Evolutionary conservation across 2,113 vertebrate genomes (phyloP), one percentile per base, ranked within the genome.

Genomic region (Sinocyclocheilus anophthalmus): DNA sequence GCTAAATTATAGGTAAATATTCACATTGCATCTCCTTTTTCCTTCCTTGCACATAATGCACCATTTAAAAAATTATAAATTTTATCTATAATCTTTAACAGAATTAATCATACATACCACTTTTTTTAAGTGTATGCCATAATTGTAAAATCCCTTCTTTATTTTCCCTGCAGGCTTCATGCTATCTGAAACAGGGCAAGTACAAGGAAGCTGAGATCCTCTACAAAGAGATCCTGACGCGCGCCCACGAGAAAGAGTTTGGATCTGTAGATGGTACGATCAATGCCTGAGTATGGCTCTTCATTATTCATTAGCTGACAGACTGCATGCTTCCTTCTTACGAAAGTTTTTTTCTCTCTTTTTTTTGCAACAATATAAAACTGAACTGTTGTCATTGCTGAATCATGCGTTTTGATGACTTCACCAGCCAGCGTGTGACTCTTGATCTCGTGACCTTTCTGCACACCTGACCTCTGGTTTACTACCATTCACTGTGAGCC

Each of bases 171-270:
- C 87, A 97, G 96, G 96, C 96, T 37, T 97, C 96, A 75, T 97
- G 96, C 90, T 97, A 96, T 93, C 93, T 97, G 91, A 97, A 97
- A 89, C 96, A 97, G 92, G 95, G 94, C 87, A 97, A 97, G 89
- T 97, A 96, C 87, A 95, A 95, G 77, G 95, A 96, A 55, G 96
- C 96, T 0, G 96, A 97, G 90, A 92, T 92, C 5, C 93, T 97
- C 16, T 97, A 96, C 88, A 97, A 97, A 90, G 96, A 97, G 86
- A 97, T 97, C 86, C 95, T 97, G 33, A 97, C 96, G 30, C 94
- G 95, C 9, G 96, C 96, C 82, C 96, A 97, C 0, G 96, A 96
- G 91, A 96, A 97, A 92, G 96, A 97, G 89, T 97, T 97, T 86
- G 96, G 96, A 86, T 95, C 94, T 67, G 96, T 97, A 81, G 95